Evolutionary conservation across 2,797 vertebrate genomes (phyloP).

Genomic region (Ceryle rudis): DNA sequence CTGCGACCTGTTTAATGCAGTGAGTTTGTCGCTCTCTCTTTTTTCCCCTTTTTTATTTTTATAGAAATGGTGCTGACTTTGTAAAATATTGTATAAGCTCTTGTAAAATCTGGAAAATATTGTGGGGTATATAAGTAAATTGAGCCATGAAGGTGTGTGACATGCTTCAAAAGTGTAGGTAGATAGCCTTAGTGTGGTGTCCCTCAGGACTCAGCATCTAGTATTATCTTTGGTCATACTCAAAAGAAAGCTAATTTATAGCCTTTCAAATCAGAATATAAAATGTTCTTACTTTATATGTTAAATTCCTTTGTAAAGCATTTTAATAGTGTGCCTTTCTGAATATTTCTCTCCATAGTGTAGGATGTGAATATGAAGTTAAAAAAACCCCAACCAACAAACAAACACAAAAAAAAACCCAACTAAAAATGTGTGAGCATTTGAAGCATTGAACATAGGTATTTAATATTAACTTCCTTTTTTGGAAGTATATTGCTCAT

Average conservation of each 20-base stretch:
- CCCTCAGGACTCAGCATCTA: neutral
- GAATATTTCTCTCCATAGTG: neutral
- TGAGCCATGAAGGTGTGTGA: neutral
- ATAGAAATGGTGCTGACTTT: neutral
- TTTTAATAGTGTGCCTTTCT: conserved; percentile 39
- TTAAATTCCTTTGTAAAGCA: conserved; percentile 40
- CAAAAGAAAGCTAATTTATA: conserved; percentile 31
- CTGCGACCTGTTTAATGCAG: neutral
- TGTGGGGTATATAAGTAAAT: neutral
- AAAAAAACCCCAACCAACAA: too few species aligned
- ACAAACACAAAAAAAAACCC: neutral
- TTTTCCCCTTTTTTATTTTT: neutral
- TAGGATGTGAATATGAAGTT: neutral
- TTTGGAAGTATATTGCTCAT: neutral
- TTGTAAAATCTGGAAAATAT: neutral
- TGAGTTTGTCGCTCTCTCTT: neutral
- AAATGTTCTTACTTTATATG: conserved; percentile 44
- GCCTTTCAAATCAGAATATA: conserved; percentile 47
- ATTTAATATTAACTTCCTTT: neutral
- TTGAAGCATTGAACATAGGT: neutral
- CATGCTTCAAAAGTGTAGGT: neutral
- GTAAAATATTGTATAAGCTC: neutral
- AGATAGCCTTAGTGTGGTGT: neutral
- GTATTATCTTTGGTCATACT: neutral
- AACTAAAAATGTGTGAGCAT: neutral